Evolutionary conservation across 2,888 invertebrate species (phyloP), one percentile per base, ranked within the genome.

Genomic region (Ashinkailepas kermadecensis): DNA sequence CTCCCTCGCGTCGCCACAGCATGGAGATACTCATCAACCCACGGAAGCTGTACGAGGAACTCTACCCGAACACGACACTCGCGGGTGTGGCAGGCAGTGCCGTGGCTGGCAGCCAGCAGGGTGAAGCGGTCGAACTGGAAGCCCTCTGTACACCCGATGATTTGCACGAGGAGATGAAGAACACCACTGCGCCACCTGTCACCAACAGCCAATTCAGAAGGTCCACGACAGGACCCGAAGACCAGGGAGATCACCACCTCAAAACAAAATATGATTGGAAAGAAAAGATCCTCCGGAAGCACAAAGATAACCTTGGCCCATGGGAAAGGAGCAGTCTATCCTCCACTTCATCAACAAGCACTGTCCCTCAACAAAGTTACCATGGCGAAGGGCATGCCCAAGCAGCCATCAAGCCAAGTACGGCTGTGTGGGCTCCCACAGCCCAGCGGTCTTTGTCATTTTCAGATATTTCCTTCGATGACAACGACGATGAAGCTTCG

Each of bases 11-110:
- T n/a, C 11, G 54, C 8, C 12, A 11, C 18, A 54, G n/a, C 56
- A 23, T 56, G 13, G 74, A 74, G 74, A 56, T 74, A 21, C 74
- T 74, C 21, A 74, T 74, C 74, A 21, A 74, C n/a, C 74, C 74
- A 11, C 74, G 74, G 9, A 54, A 23, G 54, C 56, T 74, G 4
- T 74, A 23, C 21, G 74, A 74, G n/a, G 74, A 74, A 21, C 18
- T 74, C 21, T 74, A 74, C 56, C 74, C 56, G 10, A 21, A 23
- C 1, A 0, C 21, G 0, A 39, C 70, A 7, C 18, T 23, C 1
- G 18, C 39, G 15, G 25, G 15, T 1, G 9, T 13, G 54, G 18
- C 54, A 15, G 54, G 54, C 18, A 15, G 39, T 54, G 39, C 39
- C 0, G 15, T 1, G 6, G 54, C 39, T 54, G 70, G 12, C 54